phyloP scores from a whole-genome alignment of 2,113 vertebrate genomes.

The Clarias macrocephalus region DNA sequence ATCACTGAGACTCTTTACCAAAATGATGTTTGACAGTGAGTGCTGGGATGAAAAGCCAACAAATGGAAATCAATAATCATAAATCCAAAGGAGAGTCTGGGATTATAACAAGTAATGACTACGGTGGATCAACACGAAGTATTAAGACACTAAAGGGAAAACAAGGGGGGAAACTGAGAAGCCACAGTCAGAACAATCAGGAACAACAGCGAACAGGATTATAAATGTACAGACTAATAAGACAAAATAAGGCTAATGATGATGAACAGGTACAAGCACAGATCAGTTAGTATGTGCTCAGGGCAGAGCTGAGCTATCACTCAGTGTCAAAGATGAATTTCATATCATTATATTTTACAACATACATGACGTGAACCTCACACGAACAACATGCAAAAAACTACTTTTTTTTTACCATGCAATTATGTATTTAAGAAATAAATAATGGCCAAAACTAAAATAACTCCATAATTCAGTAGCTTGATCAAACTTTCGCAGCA shows the following conservation, averaged over 20 bases:
- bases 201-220: background rate
- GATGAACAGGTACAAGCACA: background rate
- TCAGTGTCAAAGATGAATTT: background rate
- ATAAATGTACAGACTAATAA: background rate
- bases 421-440: no score
- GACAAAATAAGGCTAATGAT: conserved; percentile 6
- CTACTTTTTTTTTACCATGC: no score
- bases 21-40: background rate
- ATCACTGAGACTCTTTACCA: background rate
- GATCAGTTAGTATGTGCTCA: background rate
- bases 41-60: background rate
- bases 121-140: background rate
- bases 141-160: background rate
- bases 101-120: background rate
- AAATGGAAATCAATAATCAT: background rate
- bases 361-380: no score
- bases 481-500: no score
- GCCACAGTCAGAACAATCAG: background rate
- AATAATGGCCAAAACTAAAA: no score
- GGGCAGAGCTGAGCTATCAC: background rate
- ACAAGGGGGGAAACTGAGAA: background rate
- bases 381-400: no score
- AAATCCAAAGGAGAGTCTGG: background rate
- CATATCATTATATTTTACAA: background rate
- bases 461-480: no score